Evolutionary conservation across 2,888 invertebrate genomes (phyloP), one percentile per base, ranked within the genome.

Genomic region (Orthosia gothica): DNA sequence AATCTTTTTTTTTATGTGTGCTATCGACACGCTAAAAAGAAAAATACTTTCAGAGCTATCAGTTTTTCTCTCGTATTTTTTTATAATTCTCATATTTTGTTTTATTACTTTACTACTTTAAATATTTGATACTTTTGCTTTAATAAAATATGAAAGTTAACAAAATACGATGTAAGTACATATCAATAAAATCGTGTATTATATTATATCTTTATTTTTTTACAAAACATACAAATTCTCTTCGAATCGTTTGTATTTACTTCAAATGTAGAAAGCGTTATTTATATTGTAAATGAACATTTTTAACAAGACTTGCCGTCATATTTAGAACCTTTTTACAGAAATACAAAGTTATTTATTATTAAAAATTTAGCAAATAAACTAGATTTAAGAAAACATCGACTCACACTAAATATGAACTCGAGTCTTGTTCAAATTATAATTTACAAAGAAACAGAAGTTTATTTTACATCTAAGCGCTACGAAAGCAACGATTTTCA

Each of bases 161-260:
- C n/a, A 49, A 83, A 89, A 88, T 91, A 87, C 90, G 91, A 89
- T 77, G 76, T 88, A 89, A 91, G 90, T 91, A 93, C 95, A 93
- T 94, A 94, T 93, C 92, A 84, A 74, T 78, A 78, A 70, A 79
- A 73, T 76, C 83, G 67, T 79, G 76, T 40, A 65, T 61, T 70
- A 61, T 68, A 70, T 52, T 65, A 23, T 0, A 20, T 55, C 1
- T 40, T 40, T 12, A 40, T 40, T 7, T 74, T 72, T 47, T 57
- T 40, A 90, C 90, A 86, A 89, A 89, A 89, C 87, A 86, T 90
- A 89, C 84, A 76, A 87, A 89, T 79, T 90, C 87, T 84, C 87
- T 84, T 89, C 82, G 84, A 88, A 89, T 84, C 87, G 87, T 83
- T 87, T 82, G 45, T 84, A 55, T 81, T 83, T 81, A 78, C 75